Conservation (phyloP, 1,140 invertebrate genomes). For the Drosophila busckii region DNA sequence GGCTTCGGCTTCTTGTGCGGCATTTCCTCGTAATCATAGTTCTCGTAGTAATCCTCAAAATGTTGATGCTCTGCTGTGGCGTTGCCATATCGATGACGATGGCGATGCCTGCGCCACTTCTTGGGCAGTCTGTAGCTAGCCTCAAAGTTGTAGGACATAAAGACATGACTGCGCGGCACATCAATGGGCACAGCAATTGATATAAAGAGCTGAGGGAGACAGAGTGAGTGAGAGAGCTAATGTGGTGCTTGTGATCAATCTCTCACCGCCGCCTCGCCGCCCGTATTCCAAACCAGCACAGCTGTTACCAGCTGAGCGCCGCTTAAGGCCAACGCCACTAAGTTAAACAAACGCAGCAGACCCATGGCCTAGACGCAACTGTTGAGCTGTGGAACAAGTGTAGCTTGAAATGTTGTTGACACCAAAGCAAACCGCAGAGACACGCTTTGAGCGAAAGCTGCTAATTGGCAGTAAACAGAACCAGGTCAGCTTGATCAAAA, state of each 20-base stretch:
- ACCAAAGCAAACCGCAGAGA: too few relatives aligned
- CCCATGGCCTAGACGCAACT: neutral
- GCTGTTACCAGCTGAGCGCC: neutral
- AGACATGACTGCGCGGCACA: constrained; percentile 83
- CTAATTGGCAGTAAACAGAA: constrained; percentile 38
- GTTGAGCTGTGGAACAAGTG: constrained; percentile 28
- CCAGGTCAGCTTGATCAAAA: constrained; percentile 17
- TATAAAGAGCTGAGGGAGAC: constrained; percentile 80
- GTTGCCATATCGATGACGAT: constrained; percentile 17
- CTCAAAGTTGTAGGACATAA: constrained; percentile 87
- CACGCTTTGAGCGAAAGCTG: constrained; percentile 70
- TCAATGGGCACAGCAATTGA: constrained; percentile 86
- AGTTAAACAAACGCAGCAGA: neutral
- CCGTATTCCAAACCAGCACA: constrained; percentile 48
- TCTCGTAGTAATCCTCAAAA: constrained; percentile 40
- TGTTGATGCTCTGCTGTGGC: constrained; percentile 22
- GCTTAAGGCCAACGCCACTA: too few relatives aligned
- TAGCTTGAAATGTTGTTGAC: constrained; percentile 18
- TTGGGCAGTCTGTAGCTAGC: constrained; percentile 82
- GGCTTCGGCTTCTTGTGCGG: constrained; percentile 19
- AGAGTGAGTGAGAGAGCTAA: neutral
- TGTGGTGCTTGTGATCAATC: neutral
- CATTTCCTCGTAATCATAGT: constrained; percentile 18
- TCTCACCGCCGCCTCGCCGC: constrained; percentile 38
- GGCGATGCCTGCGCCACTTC: constrained; percentile 33